These are phyloP conservation scores for Sialis lutaria DNA, from an alignment of 2,888 invertebrate species.

Conservation along the genomic window DNA sequence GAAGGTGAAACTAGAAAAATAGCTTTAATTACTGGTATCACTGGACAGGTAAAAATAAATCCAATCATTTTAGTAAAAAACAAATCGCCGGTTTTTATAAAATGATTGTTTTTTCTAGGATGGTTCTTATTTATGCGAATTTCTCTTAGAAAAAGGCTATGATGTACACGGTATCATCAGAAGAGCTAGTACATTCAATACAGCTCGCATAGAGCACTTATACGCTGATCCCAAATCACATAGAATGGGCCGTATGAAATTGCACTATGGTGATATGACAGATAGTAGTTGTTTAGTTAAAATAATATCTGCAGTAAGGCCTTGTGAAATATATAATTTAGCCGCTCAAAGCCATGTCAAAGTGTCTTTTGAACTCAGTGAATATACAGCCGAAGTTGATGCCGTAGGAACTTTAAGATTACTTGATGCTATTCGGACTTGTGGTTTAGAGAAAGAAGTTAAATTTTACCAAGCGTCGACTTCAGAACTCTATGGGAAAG, in stretches of 20 bases:
- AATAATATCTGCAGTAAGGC: constrained; percentile 57
- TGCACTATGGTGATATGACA: constrained; percentile 98
- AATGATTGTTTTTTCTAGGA: constrained; percentile 41
- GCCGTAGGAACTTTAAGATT: constrained; percentile 84
- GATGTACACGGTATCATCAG: constrained; percentile 92
- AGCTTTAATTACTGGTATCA: constrained; percentile 91
- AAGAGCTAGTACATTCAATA: constrained; percentile 91
- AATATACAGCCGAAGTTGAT: constrained; percentile 97
- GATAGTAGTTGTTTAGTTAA: constrained; percentile 90
- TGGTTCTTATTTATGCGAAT: constrained; percentile 93
- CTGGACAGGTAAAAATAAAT: constrained; percentile 65
- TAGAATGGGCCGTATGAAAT: constrained; percentile 71
- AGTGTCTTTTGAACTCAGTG: constrained; percentile 95
- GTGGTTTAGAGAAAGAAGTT: constrained; percentile 61
- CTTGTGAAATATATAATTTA: constrained; percentile 92
- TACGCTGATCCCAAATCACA: constrained; percentile 84
- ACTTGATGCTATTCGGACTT: constrained; percentile 81
- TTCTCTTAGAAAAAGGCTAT: constrained; percentile 82
- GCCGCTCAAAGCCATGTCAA: constrained; percentile 99
- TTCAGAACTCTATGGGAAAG: constrained; percentile 88
- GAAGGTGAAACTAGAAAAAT: constrained; percentile 33
- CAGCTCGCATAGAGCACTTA: constrained; percentile 86
- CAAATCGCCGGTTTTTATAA: background rate
- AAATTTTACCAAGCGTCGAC: constrained; percentile 93
- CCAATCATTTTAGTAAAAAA: background rate